These are phyloP conservation scores for Hyles lineata DNA, from an alignment of 2,888 invertebrate genomes.

Conservation along the genomic window DNA sequence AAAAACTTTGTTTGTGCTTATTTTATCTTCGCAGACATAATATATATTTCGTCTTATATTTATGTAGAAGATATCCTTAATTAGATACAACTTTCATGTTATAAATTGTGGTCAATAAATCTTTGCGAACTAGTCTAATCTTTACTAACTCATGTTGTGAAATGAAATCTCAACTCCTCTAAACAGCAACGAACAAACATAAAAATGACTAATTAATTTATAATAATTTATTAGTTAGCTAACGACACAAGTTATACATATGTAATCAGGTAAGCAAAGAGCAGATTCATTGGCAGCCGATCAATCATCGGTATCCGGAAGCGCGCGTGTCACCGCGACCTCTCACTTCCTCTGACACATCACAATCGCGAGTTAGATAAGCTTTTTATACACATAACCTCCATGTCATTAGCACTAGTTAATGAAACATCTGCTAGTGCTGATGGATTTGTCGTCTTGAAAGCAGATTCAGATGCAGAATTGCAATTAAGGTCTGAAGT, in stretches of 20 bases:
- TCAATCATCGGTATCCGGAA: conserved; percentile 33
- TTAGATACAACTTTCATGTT: too few relatives aligned
- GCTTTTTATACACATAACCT: conserved; percentile 21
- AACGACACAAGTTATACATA: neutral
- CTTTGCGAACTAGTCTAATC: too few relatives aligned
- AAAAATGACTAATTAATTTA: neutral
- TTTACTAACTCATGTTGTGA: too few relatives aligned
- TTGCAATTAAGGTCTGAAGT: too few relatives aligned
- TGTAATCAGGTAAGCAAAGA: neutral
- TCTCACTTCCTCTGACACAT: conserved; percentile 53
- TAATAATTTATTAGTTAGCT: neutral
- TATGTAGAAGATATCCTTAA: too few relatives aligned
- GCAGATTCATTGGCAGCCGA: conserved; percentile 27
- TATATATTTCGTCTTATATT: too few relatives aligned
- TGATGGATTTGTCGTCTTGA: neutral
- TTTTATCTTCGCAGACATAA: too few relatives aligned
- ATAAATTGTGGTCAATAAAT: too few relatives aligned
- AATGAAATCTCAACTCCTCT: neutral
- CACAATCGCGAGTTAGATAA: conserved; percentile 31
- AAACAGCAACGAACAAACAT: neutral
- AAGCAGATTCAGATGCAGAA: neutral
- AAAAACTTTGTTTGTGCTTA: too few relatives aligned
- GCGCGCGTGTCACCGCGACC: conserved; percentile 44
- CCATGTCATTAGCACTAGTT: neutral
- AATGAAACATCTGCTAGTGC: neutral